phyloP scores from a whole-genome alignment of 92 coral and sea anemone species.

The Palythoa grandiflora region DNA sequence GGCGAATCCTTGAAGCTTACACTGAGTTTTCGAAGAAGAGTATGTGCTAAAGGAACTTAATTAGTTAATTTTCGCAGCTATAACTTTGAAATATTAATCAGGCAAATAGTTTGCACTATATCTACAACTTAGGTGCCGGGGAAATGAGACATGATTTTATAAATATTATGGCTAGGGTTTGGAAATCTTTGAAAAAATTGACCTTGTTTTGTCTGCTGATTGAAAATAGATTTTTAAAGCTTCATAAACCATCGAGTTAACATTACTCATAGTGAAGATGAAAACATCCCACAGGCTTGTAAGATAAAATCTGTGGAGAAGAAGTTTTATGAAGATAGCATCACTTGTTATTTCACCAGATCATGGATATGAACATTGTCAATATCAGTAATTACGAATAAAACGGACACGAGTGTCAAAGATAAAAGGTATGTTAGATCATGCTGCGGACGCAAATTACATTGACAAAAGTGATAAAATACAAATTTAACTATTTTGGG shows the following conservation, averaged over 20 bases:
- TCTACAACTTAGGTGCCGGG: neutral
- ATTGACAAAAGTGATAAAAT: constrained; percentile 9
- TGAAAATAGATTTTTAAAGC: neutral
- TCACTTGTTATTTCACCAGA: neutral
- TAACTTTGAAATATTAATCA: constrained; percentile 26
- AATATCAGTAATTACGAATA: constrained; percentile 21
- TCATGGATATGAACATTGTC: neutral
- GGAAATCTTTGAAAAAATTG: neutral
- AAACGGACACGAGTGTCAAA: constrained; percentile 14
- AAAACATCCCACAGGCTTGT: neutral
- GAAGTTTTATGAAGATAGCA: neutral
- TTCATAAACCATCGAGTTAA: neutral
- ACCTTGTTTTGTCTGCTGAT: constrained; percentile 18
- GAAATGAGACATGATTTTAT: neutral
- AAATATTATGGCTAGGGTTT: constrained; percentile 32
- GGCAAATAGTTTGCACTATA: neutral
- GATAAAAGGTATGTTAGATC: neutral
- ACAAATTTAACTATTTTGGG: neutral
- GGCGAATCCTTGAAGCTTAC: neutral
- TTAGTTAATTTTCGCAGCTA: neutral
- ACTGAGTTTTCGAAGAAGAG: neutral
- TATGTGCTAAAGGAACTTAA: neutral
- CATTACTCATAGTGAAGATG: neutral
- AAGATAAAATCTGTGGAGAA: neutral
- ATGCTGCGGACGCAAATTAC: constrained; percentile 47